Evolutionary conservation across 2,113 vertebrate genomes (phyloP).

Genomic region (Mus musculus): GRCm39 chr13:42088001-42088500

Average conservation of each 20-base stretch:
- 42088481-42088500: slow-evolving; percentile 26
- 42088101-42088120: background rate
- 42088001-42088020: background rate
- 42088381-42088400: background rate
- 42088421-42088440: background rate
- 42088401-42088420: background rate
- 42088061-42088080: background rate
- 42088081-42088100: too few species aligned
- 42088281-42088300: background rate
- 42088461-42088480: background rate
- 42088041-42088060: background rate
- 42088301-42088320: background rate
- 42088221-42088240: background rate
- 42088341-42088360: background rate
- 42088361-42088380: too few species aligned
- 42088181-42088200: slow-evolving; percentile 31
- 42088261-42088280: background rate
- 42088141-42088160: background rate
- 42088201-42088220: background rate
- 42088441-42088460: background rate
- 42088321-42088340: background rate
- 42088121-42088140: background rate
- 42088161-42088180: slow-evolving; percentile 13
- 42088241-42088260: background rate
- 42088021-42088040: background rate